Conservation (phyloP, 2,113 vertebrate species). For the Takifugu bimaculatus region DNA sequence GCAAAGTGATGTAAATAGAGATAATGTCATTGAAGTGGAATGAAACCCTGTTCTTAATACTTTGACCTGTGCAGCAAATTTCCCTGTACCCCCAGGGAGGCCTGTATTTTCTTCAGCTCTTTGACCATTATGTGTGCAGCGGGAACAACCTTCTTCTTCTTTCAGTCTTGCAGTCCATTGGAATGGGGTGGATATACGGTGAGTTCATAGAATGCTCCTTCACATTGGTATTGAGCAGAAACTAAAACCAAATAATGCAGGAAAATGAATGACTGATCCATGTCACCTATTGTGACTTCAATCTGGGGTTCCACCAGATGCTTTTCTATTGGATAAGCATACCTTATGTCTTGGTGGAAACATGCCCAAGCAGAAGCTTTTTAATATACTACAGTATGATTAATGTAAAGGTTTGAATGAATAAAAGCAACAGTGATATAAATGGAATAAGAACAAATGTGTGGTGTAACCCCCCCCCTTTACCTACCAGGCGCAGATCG, state of each 20-base stretch:
- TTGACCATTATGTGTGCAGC: slow-evolving; percentile 74
- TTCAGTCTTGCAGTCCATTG: slow-evolving; percentile 66
- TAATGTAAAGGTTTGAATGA: too few relatives aligned
- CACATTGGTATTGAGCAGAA: too few relatives aligned
- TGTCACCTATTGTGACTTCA: too few relatives aligned
- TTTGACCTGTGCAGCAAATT: not conserved
- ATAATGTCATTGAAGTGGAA: not conserved
- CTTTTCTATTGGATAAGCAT: too few relatives aligned
- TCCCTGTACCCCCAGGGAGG: slow-evolving; percentile 57
- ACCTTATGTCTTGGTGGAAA: too few relatives aligned
- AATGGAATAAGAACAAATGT: too few relatives aligned
- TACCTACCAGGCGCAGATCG: slow-evolving; percentile 59
- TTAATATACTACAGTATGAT: too few relatives aligned
- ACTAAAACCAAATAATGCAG: too few relatives aligned
- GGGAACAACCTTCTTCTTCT: slow-evolving; percentile 73
- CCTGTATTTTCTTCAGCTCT: slow-evolving; percentile 72
- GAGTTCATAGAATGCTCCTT: slow-evolving; percentile 15
- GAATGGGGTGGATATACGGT: slow-evolving; percentile 75
- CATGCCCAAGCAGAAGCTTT: too few relatives aligned
- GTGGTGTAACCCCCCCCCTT: not conserved
- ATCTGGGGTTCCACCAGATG: too few relatives aligned
- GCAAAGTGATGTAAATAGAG: not conserved
- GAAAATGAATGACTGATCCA: too few relatives aligned
- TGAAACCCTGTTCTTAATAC: not conserved
- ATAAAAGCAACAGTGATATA: too few relatives aligned